phyloP scores from a whole-genome alignment of 2,113 vertebrate species.

The Macrotis lagotis region DNA sequence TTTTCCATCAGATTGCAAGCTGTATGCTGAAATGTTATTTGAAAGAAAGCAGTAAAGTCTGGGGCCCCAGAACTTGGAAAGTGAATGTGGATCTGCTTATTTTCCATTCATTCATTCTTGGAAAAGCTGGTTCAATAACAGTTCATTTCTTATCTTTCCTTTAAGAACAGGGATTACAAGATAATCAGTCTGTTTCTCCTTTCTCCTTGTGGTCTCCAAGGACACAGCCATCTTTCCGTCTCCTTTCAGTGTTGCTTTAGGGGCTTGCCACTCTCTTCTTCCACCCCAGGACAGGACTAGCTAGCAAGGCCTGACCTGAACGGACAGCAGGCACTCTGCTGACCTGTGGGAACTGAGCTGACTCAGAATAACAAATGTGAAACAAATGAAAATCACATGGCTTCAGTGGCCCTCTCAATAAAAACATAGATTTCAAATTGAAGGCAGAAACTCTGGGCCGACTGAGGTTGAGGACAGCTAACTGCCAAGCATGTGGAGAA shows the following conservation, averaged over 20 bases:
- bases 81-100: not conserved
- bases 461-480: conserved; percentile 26
- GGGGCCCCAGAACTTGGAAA: not conserved
- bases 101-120: not conserved
- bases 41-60: not conserved
- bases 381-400: conserved; percentile 23
- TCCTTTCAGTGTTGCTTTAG: not conserved
- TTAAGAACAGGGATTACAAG: not conserved
- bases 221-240: not conserved
- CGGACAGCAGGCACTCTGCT: conserved; percentile 24
- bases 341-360: not conserved
- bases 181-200: not conserved
- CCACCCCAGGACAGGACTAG: not conserved
- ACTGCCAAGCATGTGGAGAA: conserved; percentile 38
- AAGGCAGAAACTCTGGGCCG: conserved; percentile 38
- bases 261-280: not conserved
- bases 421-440: conserved; percentile 39
- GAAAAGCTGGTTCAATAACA: not conserved
- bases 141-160: not conserved
- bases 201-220: not conserved
- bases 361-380: conserved; percentile 57
- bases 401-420: not conserved
- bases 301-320: not conserved
- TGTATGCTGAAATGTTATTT: not conserved
- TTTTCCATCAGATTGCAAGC: not conserved